A percentile compares a stretch with the other conserved stretches of the same genome.
phyloP scores from a whole-genome alignment of 2,888 invertebrate genomes.

The Microctonus hyperodae region DNA sequence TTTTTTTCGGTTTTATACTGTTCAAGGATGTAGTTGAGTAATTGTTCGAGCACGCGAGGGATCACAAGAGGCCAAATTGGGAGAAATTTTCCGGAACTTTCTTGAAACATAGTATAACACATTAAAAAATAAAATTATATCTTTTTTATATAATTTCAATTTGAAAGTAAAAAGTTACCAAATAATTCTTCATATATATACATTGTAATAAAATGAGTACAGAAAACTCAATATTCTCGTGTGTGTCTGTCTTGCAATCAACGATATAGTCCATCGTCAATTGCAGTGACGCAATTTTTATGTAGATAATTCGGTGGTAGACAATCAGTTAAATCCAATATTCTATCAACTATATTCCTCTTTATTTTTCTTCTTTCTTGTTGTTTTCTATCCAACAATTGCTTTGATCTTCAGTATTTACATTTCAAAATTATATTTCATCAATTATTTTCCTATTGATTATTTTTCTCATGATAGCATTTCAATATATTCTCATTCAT shows the following conservation, averaged over 20 bases:
- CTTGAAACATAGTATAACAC: neutral
- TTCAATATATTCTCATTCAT: neutral
- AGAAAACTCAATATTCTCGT: slow-evolving; percentile 18
- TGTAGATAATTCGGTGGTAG: too few species aligned
- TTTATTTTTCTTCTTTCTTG: too few species aligned
- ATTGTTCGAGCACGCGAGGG: neutral
- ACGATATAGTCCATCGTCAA: too few species aligned
- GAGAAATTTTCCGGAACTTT: neutral
- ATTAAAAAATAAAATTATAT: neutral
- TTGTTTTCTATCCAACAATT: too few species aligned
- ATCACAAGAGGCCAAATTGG: neutral
- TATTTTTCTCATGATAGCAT: too few species aligned
- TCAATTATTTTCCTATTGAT: too few species aligned
- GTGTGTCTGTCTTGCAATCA: neutral
- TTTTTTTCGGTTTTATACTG: neutral
- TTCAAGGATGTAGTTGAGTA: neutral
- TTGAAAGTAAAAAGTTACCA: neutral
- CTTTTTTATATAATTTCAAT: neutral
- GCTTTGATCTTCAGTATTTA: too few species aligned
- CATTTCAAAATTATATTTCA: too few species aligned
- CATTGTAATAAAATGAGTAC: neutral
- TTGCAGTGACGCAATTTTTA: too few species aligned
- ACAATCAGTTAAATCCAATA: too few species aligned
- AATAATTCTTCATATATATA: neutral
- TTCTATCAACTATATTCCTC: too few species aligned